Conservation (phyloP, 2,113 vertebrate genomes). For the Irena cyanogastra region DNA sequence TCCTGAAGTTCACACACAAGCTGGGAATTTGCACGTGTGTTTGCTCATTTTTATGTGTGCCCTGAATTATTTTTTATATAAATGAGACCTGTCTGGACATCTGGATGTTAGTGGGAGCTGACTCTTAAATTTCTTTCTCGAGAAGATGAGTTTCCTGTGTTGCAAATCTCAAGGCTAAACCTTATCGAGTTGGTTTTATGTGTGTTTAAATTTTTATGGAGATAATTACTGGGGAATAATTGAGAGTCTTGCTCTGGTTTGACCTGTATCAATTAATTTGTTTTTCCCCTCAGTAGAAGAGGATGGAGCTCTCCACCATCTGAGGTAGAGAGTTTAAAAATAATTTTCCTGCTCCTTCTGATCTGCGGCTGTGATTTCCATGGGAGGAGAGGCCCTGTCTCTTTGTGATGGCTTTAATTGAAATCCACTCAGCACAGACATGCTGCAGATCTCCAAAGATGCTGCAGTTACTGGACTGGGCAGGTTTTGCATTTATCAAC, state of each 20-base stretch:
- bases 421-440: not conserved
- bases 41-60: not conserved
- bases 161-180: not conserved
- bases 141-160: not conserved
- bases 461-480: not conserved
- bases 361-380: not conserved
- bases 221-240: constrained; percentile 36
- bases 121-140: not conserved
- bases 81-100: not conserved
- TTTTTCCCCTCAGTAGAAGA: not conserved
- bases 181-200: not conserved
- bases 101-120: not conserved
- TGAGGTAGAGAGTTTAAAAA: not conserved
- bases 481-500: not conserved
- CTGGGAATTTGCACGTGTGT: not conserved
- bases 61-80: not conserved
- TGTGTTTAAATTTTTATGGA: constrained; percentile 36
- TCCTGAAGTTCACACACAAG: not conserved
- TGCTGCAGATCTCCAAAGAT: not conserved
- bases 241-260: constrained; percentile 6
- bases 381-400: not conserved
- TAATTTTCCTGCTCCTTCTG: not conserved
- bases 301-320: not conserved
- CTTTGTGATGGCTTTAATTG: not conserved
- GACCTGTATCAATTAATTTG: constrained; percentile 51